Evolutionary conservation across 1,140 invertebrate species (phyloP).

Genomic region (Drosophila ercepeae): DNA sequence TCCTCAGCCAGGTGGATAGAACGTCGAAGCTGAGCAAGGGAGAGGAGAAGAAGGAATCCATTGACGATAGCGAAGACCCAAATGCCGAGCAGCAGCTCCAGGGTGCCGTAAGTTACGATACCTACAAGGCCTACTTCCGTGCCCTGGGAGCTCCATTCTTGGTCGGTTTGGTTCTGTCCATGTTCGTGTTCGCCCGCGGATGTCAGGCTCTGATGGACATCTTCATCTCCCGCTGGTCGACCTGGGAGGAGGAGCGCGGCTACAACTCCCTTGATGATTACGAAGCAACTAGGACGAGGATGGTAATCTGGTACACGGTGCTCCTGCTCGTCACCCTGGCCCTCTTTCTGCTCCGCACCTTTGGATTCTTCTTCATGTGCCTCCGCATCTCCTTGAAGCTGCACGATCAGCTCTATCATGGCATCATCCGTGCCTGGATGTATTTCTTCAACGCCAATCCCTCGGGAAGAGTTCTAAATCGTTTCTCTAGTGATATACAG

Average conservation of each 20-base stretch:
- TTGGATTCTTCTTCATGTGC: constrained; percentile 91
- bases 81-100: constrained; percentile 78
- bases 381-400: constrained; percentile 91
- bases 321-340: constrained; percentile 53
- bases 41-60: neutral
- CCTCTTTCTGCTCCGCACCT: constrained; percentile 85
- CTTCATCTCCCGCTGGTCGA: constrained; percentile 89
- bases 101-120: constrained; percentile 83
- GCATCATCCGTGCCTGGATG: constrained; percentile 92
- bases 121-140: constrained; percentile 89
- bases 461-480: constrained; percentile 90
- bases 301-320: constrained; percentile 57
- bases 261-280: constrained; percentile 28
- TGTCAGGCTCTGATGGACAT: constrained; percentile 89
- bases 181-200: constrained; percentile 88
- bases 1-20: constrained; percentile 61
- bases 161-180: constrained; percentile 85
- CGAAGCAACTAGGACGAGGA: constrained; percentile 26
- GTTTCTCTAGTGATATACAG: constrained; percentile 94
- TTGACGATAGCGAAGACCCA: constrained; percentile 4
- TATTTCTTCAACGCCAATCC: constrained; percentile 95
- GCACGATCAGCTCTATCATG: constrained; percentile 93
- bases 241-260: constrained; percentile 59
- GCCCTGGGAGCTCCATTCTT: constrained; percentile 87
- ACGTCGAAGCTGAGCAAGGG: constrained; percentile 47